phyloP scores from a whole-genome alignment of 2,113 vertebrate species.

The Tor tambroides region DNA sequence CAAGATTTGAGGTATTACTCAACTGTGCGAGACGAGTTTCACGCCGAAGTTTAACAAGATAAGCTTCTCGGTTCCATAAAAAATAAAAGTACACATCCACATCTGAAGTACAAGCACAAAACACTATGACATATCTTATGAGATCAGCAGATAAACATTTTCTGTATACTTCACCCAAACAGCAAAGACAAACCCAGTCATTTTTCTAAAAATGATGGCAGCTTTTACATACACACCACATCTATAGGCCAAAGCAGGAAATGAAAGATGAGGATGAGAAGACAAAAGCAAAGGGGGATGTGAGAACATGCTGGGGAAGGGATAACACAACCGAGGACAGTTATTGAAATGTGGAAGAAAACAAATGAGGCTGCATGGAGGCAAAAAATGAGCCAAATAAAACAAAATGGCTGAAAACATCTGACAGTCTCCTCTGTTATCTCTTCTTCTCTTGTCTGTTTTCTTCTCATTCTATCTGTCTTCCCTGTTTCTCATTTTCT shows the following conservation, averaged over 20 bases:
- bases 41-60: slow-evolving; percentile 19
- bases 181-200: neutral
- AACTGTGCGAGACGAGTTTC: neutral
- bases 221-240: slow-evolving; percentile 24
- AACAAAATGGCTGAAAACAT: slow-evolving; percentile 17
- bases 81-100: slow-evolving; percentile 4
- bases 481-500: neutral
- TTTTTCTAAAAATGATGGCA: slow-evolving; percentile 48
- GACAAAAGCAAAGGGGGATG: slow-evolving; percentile 30
- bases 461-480: neutral
- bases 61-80: neutral
- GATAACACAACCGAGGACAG: slow-evolving; percentile 35
- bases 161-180: slow-evolving; percentile 15
- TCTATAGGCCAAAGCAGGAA: slow-evolving; percentile 44
- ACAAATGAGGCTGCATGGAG: slow-evolving; percentile 24
- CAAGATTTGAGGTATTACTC: neutral
- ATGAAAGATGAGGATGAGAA: slow-evolving; percentile 40
- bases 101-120: slow-evolving; percentile 25
- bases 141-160: slow-evolving; percentile 4
- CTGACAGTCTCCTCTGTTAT: neutral
- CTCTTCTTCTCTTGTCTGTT: neutral
- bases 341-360: slow-evolving; percentile 37
- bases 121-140: neutral
- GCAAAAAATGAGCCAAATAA: slow-evolving; percentile 39
- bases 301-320: slow-evolving; percentile 26